A percentile compares a stretch with the other conserved stretches of the same genome.
Conservation (phyloP, 2,888 invertebrate genomes). For the Macrophya alboannulata region DNA sequence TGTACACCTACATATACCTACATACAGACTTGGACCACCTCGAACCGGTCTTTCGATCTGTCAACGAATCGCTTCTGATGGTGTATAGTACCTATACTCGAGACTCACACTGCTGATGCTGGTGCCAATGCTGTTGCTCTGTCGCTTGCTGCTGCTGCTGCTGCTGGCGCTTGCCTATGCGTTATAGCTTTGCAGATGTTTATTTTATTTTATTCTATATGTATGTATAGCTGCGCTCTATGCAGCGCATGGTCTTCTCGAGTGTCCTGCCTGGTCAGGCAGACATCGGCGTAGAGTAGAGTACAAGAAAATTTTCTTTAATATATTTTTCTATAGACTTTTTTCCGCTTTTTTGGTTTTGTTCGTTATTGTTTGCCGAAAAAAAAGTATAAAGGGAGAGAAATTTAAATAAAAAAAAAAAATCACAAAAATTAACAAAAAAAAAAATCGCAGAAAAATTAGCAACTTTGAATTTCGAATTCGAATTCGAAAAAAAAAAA, state of each 20-base stretch:
- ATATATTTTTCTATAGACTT: background rate
- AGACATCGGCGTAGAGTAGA: background rate
- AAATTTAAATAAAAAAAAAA: no score
- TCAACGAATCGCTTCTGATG: slow-evolving; percentile 39
- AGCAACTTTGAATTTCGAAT: no score
- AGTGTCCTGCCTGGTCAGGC: background rate
- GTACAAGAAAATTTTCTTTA: background rate
- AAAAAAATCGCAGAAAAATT: no score
- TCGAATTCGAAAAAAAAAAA: no score
- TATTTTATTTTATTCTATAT: slow-evolving; percentile 1
- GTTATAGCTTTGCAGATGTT: slow-evolving; percentile 27
- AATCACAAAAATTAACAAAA: no score
- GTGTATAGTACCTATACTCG: background rate
- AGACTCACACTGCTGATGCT: background rate
- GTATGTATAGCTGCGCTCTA: background rate
- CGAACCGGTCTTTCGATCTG: slow-evolving; percentile 51
- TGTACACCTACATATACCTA: background rate
- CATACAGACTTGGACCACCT: slow-evolving; percentile 31
- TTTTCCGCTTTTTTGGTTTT: background rate
- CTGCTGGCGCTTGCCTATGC: background rate
- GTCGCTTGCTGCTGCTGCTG: background rate
- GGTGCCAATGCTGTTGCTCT: no score
- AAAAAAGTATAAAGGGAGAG: no score
- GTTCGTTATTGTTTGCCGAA: no score
- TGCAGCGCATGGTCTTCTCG: background rate